Evolutionary conservation across 2,888 invertebrate species (phyloP).

Genomic region (Melanchra persicariae): DNA sequence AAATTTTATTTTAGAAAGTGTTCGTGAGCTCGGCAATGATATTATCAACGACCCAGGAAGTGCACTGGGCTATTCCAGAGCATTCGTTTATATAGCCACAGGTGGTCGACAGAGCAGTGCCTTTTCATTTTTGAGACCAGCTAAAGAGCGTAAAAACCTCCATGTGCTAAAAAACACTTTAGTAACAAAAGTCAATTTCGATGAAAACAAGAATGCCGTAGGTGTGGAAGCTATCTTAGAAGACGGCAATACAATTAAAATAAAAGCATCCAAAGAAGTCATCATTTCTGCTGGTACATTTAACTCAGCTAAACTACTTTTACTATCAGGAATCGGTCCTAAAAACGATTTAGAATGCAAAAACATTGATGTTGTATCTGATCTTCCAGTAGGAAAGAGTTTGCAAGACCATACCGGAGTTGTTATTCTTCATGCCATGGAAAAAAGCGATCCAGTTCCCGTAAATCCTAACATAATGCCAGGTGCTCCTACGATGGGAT

Average conservation of each 20-base stretch:
- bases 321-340: constrained; percentile 92
- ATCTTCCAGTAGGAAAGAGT: constrained; percentile 93
- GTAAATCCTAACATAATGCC: constrained; percentile 31
- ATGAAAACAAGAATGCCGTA: constrained; percentile 54
- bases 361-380: constrained; percentile 89
- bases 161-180: constrained; percentile 61
- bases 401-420: constrained; percentile 92
- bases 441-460: constrained; percentile 11
- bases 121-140: constrained; percentile 29
- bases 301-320: constrained; percentile 91
- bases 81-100: constrained; percentile 3
- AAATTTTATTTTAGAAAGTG: constrained; percentile 35
- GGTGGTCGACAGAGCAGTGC: constrained; percentile 47
- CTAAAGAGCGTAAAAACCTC: constrained; percentile 56
- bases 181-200: constrained; percentile 58
- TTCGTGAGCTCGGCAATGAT: constrained; percentile 41
- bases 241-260: constrained; percentile 32
- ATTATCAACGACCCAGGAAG: constrained; percentile 41
- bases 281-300: constrained; percentile 91
- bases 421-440: constrained; percentile 36
- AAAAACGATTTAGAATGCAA: constrained; percentile 81
- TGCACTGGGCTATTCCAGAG: constrained; percentile 40
- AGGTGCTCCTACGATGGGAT: constrained; percentile 36
- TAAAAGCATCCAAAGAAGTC: constrained; percentile 89
- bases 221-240: constrained; percentile 49